These are phyloP conservation scores for Melanotus villosus DNA, from an alignment of 2,888 invertebrate species.

Conservation along the genomic window DNA sequence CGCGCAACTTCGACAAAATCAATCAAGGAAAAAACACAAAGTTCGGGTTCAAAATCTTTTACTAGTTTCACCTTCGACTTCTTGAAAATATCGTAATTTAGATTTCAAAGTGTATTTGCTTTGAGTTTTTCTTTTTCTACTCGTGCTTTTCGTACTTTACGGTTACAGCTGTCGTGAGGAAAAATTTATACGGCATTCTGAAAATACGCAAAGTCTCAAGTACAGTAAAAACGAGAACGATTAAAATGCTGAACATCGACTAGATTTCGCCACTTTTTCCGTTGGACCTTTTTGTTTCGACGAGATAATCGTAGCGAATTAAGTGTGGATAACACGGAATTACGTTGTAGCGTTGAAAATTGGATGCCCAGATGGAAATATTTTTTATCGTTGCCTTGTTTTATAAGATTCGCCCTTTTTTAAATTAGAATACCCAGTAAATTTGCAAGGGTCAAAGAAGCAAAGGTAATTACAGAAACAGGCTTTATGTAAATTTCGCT, in stretches of 20 bases:
- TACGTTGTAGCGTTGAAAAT: conserved; percentile 4
- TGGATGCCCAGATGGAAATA: background rate
- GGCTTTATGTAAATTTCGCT: no score
- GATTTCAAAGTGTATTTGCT: conserved; percentile 1
- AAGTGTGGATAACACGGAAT: background rate
- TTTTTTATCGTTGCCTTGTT: no score
- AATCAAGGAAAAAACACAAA: background rate
- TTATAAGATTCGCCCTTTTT: no score
- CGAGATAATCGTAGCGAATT: conserved; percentile 3
- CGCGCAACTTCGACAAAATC: background rate
- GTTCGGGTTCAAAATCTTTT: background rate
- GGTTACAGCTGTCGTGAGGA: conserved; percentile 18
- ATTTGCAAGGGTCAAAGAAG: no score
- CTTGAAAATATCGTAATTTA: conserved; percentile 12
- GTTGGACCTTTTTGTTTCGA: conserved; percentile 1
- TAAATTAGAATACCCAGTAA: no score
- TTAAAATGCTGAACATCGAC: background rate
- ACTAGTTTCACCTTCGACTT: background rate
- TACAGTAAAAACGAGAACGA: background rate
- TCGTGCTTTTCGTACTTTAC: conserved; percentile 27
- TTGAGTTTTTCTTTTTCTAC: conserved; percentile 13
- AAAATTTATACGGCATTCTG: conserved; percentile 22
- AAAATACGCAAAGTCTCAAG: conserved; percentile 6
- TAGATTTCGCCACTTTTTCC: background rate
- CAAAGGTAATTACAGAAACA: no score